Percentiles rank a stretch among this genome's conserved stretches.
Evolutionary conservation across 2,113 vertebrate genomes (phyloP).

Genomic region (Sturnus vulgaris): DNA sequence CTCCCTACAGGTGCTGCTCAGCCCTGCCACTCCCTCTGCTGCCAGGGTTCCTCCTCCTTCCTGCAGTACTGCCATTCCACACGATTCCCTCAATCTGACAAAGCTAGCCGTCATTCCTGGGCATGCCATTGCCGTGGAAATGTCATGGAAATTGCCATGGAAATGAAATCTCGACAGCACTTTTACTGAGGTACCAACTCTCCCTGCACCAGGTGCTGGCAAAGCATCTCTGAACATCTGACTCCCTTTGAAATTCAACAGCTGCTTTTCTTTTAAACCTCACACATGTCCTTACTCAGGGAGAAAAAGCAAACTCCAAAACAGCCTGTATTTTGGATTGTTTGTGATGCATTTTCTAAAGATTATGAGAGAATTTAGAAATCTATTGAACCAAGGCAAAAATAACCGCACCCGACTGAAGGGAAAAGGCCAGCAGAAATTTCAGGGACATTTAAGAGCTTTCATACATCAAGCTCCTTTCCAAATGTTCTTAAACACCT

Average conservation of each 20-base stretch:
- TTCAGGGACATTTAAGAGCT: neutral
- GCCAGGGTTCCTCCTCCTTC: neutral
- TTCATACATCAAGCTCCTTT: neutral
- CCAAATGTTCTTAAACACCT: neutral
- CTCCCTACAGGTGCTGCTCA: neutral
- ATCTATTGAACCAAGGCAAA: neutral
- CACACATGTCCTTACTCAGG: neutral
- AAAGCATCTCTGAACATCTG: neutral
- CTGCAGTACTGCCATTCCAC: neutral
- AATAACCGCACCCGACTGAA: neutral
- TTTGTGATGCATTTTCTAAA: neutral
- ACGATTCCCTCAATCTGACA: neutral
- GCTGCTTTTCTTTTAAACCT: neutral
- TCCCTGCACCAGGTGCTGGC: neutral
- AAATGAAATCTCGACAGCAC: neutral
- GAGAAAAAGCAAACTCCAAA: neutral
- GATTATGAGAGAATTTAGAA: neutral
- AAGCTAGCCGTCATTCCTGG: neutral
- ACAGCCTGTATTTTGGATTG: neutral
- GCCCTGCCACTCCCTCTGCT: neutral
- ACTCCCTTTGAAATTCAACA: neutral
- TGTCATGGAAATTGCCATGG: too few species aligned
- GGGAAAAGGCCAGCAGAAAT: neutral
- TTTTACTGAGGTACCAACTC: neutral
- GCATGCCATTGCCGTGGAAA: neutral